Conservation (phyloP, 2,797 vertebrate species). For the Rhincodon typus region DNA sequence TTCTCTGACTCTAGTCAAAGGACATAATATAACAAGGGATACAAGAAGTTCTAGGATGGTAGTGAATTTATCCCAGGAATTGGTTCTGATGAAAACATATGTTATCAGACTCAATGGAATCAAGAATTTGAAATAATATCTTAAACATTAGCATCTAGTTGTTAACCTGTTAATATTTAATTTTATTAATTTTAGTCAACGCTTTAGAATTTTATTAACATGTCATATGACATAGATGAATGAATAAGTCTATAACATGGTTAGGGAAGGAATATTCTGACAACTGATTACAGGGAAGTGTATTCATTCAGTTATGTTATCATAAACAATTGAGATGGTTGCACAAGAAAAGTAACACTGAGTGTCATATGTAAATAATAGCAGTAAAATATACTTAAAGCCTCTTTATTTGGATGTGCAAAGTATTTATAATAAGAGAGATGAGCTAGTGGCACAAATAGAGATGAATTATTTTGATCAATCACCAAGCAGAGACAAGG, state of each 20-base stretch:
- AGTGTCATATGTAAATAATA: not conserved
- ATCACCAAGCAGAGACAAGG: no score
- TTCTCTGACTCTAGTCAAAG: not conserved
- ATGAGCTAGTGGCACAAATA: no score
- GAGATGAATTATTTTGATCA: no score
- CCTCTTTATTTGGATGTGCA: no score
- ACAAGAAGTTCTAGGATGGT: not conserved
- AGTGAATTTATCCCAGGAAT: not conserved
- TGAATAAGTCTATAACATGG: not conserved
- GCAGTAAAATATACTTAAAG: no score
- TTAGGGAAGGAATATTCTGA: not conserved
- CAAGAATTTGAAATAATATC: not conserved
- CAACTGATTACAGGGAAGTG: not conserved
- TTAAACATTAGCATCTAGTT: not conserved
- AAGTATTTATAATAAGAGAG: no score
- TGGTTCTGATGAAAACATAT: not conserved
- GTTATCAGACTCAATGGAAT: not conserved
- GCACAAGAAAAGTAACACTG: not conserved
- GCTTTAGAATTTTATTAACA: not conserved
- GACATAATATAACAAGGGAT: not conserved
- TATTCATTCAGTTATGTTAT: not conserved
- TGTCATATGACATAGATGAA: not conserved
- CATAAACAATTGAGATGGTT: not conserved
- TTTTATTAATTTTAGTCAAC: not conserved
- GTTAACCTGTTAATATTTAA: not conserved